Conservation (phyloP, 2,888 invertebrate genomes). For the Cryptocephalus primarius region DNA sequence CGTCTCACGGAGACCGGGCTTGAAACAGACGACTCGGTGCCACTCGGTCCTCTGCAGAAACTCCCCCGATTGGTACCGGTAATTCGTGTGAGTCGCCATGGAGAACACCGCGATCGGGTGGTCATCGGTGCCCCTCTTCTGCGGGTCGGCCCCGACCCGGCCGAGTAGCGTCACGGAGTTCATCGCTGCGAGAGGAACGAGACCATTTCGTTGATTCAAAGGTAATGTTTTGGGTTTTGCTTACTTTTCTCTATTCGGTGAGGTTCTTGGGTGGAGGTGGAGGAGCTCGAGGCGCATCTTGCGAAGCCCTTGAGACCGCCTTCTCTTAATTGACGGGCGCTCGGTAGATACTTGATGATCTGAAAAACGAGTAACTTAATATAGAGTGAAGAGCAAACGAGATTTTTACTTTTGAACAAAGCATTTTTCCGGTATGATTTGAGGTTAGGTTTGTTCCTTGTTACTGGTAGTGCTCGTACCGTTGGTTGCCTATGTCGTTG, state of each 20-base stretch:
- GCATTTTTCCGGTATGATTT: too few relatives aligned
- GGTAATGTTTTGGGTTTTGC: background rate
- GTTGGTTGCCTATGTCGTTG: too few relatives aligned
- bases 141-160: constrained; percentile 80
- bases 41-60: constrained; percentile 57
- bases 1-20: constrained; percentile 67
- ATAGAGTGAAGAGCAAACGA: too few relatives aligned
- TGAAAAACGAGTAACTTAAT: too few relatives aligned
- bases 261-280: constrained; percentile 21
- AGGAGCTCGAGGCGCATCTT: background rate
- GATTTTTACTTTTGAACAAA: too few relatives aligned
- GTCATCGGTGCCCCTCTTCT: constrained; percentile 66
- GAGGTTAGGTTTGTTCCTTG: too few relatives aligned
- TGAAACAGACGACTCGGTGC: constrained; percentile 79
- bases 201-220: background rate
- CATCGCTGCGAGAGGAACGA: constrained; percentile 46
- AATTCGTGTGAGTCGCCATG: constrained; percentile 79
- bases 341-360: too few relatives aligned
- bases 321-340: too few relatives aligned
- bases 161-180: constrained; percentile 80
- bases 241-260: constrained; percentile 32
- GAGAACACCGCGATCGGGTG: constrained; percentile 85
- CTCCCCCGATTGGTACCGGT: constrained; percentile 69
- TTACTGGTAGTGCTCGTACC: too few relatives aligned
- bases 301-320: too few relatives aligned